Evolutionary conservation across 2,888 invertebrate genomes (phyloP).

Genomic region (Leistus spinibarbis): DNA sequence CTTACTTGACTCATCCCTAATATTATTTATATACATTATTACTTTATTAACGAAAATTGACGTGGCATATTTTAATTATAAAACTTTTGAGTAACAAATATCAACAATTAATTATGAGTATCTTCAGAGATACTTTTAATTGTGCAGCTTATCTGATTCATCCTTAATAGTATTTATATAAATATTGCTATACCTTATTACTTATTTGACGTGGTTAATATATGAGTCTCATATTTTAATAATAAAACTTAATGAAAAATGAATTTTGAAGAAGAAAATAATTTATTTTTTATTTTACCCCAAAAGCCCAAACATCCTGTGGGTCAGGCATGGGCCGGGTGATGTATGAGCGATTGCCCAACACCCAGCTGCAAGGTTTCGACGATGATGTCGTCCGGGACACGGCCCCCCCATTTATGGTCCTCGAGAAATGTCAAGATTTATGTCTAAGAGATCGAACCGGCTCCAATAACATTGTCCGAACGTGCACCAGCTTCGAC

Average conservation of each 20-base stretch:
- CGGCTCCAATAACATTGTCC: constrained; percentile 78
- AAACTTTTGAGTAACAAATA: neutral
- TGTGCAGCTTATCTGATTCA: no score
- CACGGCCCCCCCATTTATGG: constrained; percentile 83
- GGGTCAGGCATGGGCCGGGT: constrained; percentile 88
- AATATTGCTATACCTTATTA: neutral
- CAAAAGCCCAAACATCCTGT: constrained; percentile 85
- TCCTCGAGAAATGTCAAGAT: constrained; percentile 88
- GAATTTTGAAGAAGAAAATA: no score
- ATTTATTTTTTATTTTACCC: constrained; percentile 12
- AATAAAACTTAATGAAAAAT: no score
- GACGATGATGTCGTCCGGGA: constrained; percentile 88
- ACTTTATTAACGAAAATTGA: no score
- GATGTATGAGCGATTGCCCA: constrained; percentile 86
- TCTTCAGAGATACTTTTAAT: no score
- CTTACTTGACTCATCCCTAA: no score
- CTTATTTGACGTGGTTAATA: no score
- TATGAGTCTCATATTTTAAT: no score
- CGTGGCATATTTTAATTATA: no score
- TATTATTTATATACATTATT: no score
- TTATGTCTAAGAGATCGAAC: constrained; percentile 81
- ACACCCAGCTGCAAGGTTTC: constrained; percentile 87
- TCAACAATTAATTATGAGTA: no score
- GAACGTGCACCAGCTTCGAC: constrained; percentile 87
- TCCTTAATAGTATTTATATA: neutral